Conservation (phyloP, 2,888 invertebrate species). For the Psococerastis gibbosa region DNA sequence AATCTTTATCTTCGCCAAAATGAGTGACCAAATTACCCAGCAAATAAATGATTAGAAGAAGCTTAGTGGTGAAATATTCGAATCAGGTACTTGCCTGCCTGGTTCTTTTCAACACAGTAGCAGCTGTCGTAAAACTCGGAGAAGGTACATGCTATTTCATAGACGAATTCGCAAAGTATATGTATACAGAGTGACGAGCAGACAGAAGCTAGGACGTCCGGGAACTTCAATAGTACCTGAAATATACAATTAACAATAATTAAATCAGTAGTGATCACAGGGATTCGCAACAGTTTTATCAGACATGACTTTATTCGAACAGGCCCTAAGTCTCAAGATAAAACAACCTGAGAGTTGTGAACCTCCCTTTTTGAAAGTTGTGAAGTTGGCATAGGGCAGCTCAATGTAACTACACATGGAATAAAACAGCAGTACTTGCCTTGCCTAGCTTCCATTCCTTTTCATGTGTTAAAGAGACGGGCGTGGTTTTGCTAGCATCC, state of each 20-base stretch:
- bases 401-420: too few relatives aligned
- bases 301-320: too few relatives aligned
- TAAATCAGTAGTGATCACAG: too few relatives aligned
- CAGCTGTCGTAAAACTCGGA: constrained; percentile 96
- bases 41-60: not conserved
- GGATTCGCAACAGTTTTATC: too few relatives aligned
- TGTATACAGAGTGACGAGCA: constrained; percentile 67
- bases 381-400: too few relatives aligned
- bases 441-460: constrained; percentile 92
- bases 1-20: constrained; percentile 11
- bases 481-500: constrained; percentile 36
- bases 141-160: constrained; percentile 81
- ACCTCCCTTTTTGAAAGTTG: too few relatives aligned
- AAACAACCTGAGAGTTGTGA: too few relatives aligned
- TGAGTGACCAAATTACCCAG: not conserved
- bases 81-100: constrained; percentile 27
- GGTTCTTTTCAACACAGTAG: constrained; percentile 90
- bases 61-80: not conserved
- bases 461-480: constrained; percentile 60
- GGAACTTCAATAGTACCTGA: constrained; percentile 56
- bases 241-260: too few relatives aligned
- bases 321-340: too few relatives aligned
- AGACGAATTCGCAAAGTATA: constrained; percentile 84
- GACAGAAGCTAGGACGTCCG: constrained; percentile 69
- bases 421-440: constrained; percentile 26